Evolutionary conservation across 2,888 invertebrate genomes (phyloP).

Genomic region (Ceraclea dissimilis): DNA sequence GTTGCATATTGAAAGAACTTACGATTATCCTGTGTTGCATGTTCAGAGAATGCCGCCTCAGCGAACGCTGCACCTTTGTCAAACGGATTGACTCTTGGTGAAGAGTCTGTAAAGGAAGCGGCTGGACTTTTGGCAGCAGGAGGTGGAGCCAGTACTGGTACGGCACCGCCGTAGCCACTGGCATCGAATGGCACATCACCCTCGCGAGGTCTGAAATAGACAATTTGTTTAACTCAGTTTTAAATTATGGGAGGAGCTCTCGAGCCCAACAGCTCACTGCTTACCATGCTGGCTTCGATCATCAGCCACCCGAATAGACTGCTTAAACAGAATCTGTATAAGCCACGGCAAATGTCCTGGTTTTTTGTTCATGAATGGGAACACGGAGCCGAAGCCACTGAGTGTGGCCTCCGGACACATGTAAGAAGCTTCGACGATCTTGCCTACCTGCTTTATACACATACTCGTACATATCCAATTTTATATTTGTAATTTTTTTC

Average conservation of each 20-base stretch:
- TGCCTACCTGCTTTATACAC: too few species aligned
- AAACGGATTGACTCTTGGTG: constrained; percentile 72
- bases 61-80: constrained; percentile 51
- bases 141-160: constrained; percentile 71
- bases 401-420: too few species aligned
- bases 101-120: constrained; percentile 40
- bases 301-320: too few species aligned
- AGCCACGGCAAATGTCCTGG: too few species aligned
- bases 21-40: constrained; percentile 4
- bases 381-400: too few species aligned
- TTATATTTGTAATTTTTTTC: too few species aligned
- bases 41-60: constrained; percentile 31
- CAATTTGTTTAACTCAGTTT: background rate
- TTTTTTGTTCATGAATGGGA: too few species aligned
- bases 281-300: too few species aligned
- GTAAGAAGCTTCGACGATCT: too few species aligned
- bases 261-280: background rate
- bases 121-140: constrained; percentile 48
- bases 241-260: background rate
- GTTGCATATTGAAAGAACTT: too few species aligned
- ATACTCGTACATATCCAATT: too few species aligned
- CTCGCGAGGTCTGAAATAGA: constrained; percentile 44
- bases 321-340: too few species aligned
- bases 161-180: constrained; percentile 39
- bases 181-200: constrained; percentile 31